phyloP scores from a whole-genome alignment of 2,797 vertebrate genomes.

The Malurus leucopterus region DNA sequence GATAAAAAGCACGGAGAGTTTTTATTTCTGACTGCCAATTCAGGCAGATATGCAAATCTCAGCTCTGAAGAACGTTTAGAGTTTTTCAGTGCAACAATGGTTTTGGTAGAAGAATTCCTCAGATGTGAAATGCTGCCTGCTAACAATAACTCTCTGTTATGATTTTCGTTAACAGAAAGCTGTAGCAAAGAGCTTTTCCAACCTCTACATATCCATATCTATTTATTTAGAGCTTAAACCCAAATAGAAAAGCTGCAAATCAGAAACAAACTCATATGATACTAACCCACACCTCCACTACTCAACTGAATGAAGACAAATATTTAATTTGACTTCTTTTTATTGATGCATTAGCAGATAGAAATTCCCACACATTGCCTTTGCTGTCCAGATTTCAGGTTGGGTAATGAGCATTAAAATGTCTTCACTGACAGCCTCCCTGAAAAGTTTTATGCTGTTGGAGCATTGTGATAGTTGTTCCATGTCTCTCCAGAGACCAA shows the following conservation, averaged over 20 bases:
- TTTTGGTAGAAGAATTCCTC: neutral
- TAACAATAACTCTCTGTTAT: neutral
- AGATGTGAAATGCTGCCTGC: neutral
- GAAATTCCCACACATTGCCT: neutral
- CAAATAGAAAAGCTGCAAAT: neutral
- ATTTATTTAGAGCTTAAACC: neutral
- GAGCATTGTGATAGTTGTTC: neutral
- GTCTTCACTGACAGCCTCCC: neutral
- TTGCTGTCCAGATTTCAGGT: neutral
- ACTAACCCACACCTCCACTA: neutral
- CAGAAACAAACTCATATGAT: neutral
- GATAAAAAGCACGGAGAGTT: neutral
- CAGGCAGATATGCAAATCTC: neutral
- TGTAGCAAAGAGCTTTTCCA: neutral
- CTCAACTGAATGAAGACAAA: neutral
- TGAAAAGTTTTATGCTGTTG: neutral
- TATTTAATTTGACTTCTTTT: neutral
- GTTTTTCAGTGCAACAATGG: neutral
- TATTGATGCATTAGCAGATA: neutral
- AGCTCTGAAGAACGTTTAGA: neutral
- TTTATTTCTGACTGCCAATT: neutral
- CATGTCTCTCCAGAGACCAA: neutral
- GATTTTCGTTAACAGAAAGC: neutral
- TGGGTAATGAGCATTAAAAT: neutral
- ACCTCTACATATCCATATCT: neutral